These are phyloP conservation scores for Characodon lateralis DNA, from an alignment of 2,797 vertebrate genomes.

Conservation along the genomic window DNA sequence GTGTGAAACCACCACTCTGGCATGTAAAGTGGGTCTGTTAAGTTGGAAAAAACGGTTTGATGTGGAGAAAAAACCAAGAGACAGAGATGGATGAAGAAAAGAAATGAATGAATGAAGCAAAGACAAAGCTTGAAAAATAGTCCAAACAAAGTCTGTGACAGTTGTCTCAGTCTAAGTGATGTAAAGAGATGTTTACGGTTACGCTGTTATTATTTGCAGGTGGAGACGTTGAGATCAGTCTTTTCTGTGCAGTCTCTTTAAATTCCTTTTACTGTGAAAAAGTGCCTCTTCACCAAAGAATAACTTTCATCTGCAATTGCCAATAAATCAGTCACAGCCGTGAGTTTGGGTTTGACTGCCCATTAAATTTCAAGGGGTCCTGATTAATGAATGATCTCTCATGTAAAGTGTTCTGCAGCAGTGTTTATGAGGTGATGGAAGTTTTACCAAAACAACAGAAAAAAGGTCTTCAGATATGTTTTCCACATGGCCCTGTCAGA, in stretches of 20 bases:
- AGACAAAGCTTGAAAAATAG: constrained; percentile 19
- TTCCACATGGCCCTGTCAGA: constrained; percentile 39
- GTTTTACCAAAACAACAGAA: constrained; percentile 45
- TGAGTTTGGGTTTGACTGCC: constrained; percentile 25
- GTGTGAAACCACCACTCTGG: background rate
- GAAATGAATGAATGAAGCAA: background rate
- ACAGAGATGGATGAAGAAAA: constrained; percentile 22
- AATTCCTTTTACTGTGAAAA: constrained; percentile 49
- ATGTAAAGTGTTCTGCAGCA: constrained; percentile 17
- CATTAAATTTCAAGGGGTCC: constrained; percentile 44
- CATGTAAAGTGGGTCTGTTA: background rate
- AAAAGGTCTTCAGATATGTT: constrained; percentile 25
- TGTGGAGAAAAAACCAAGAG: constrained; percentile 10
- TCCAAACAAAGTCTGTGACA: constrained; percentile 22
- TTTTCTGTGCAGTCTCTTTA: constrained; percentile 24
- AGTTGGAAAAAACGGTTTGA: constrained; percentile 40
- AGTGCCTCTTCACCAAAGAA: constrained; percentile 47
- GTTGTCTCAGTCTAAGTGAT: constrained; percentile 49
- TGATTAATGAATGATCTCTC: constrained; percentile 50
- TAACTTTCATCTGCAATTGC: constrained; percentile 44
- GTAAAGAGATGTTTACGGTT: constrained; percentile 61
- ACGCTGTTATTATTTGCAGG: constrained; percentile 66
- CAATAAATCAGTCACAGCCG: constrained; percentile 56
- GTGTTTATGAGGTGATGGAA: constrained; percentile 52
- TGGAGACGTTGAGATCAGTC: constrained; percentile 53